A percentile compares a stretch with the other conserved stretches of the same genome.
phyloP scores from a whole-genome alignment of 2,888 invertebrate species.

The Prosapia bicincta region DNA sequence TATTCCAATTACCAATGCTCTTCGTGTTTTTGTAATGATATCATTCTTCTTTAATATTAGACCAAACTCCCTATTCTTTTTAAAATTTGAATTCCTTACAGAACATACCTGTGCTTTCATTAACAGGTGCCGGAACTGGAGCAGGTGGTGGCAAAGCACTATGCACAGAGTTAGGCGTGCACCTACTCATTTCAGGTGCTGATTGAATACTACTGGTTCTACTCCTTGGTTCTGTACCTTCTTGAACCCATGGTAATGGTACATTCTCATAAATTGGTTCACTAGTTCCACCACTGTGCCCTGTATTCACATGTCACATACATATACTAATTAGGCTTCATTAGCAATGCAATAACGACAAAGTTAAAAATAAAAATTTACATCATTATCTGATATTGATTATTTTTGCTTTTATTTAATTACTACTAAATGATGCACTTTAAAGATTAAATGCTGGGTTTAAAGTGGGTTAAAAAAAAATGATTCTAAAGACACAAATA shows the following conservation, averaged over 20 bases:
- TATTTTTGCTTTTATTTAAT: neutral
- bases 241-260: constrained; percentile 61
- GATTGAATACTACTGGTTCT: constrained; percentile 69
- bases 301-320: neutral
- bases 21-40: no score
- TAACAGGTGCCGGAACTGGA: constrained; percentile 12
- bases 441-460: neutral
- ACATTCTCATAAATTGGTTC: constrained; percentile 84
- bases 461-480: no score
- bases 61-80: no score
- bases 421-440: neutral
- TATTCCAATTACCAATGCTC: no score
- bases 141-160: neutral
- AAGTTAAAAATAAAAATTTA: no score
- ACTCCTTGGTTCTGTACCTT: constrained; percentile 42
- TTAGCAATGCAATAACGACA: neutral
- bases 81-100: no score
- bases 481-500: no score
- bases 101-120: constrained; percentile 19
- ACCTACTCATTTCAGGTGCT: constrained; percentile 55
- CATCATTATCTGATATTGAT: no score
- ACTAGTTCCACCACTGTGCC: constrained; percentile 25
- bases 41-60: no score
- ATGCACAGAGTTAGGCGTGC: neutral
- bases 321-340: neutral